Conservation (phyloP, 2,888 invertebrate species). For the Mimas tiliae region DNA sequence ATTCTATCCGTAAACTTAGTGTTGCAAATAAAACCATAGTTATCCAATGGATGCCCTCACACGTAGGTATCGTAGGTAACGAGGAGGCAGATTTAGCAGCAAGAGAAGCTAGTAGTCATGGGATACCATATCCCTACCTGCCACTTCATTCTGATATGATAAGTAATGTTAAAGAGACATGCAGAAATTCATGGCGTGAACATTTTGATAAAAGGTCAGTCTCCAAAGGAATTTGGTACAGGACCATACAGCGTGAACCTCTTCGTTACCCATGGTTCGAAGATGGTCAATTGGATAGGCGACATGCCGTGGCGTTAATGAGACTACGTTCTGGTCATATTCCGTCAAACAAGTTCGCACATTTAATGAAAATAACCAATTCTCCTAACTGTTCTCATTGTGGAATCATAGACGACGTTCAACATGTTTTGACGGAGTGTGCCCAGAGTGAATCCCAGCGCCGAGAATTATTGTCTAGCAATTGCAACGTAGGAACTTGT, state of each 20-base stretch:
- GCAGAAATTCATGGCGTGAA: constrained; percentile 14
- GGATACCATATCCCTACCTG: not conserved
- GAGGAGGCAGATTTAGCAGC: constrained; percentile 5
- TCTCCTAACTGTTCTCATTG: not conserved
- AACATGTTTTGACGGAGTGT: constrained; percentile 2
- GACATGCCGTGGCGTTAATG: constrained; percentile 14
- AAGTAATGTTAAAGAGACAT: not conserved
- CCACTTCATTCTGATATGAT: constrained; percentile 14
- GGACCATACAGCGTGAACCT: constrained; percentile 22
- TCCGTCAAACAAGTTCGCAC: constrained; percentile 8
- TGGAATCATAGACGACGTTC: not conserved
- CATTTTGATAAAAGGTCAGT: constrained; percentile 24
- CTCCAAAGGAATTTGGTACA: constrained; percentile 25
- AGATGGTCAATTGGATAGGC: not conserved
- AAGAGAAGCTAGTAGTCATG: constrained; percentile 9
- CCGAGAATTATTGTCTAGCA: not conserved
- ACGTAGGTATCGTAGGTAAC: constrained; percentile 19
- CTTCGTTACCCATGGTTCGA: constrained; percentile 27
- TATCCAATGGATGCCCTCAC: constrained; percentile 26
- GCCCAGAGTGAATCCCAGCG: not conserved
- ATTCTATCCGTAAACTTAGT: constrained; percentile 14
- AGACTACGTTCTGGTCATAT: constrained; percentile 19
- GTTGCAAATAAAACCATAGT: constrained; percentile 12
- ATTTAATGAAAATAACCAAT: not conserved
- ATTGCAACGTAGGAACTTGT: not conserved